Evolutionary conservation across 92 coral and sea anemone species (phyloP).

Genomic region (Phymanthus crucifer): DNA sequence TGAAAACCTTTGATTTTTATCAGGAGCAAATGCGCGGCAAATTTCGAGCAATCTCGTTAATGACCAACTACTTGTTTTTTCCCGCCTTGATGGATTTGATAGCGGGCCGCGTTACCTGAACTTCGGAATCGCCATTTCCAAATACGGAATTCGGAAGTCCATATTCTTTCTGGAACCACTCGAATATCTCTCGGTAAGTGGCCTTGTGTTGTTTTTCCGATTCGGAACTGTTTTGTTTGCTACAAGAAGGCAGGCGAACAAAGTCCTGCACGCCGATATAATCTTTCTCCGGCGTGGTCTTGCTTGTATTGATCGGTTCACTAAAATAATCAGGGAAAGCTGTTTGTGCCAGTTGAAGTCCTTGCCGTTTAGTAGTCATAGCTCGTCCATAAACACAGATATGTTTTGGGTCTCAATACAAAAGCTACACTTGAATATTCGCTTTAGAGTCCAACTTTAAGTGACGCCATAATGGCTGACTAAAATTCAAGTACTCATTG

Average conservation of each 20-base stretch:
- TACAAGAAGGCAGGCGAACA: conserved; percentile 21
- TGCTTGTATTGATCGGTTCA: conserved; percentile 14
- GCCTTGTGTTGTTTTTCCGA: conserved; percentile 31
- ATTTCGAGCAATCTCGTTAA: background rate
- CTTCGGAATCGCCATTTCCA: conserved; percentile 4
- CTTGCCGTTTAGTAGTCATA: conserved; percentile 27
- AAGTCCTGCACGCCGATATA: conserved; percentile 20
- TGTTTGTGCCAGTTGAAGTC: conserved; percentile 30
- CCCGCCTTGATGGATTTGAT: conserved; percentile 9
- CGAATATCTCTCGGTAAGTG: conserved; percentile 28
- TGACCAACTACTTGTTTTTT: background rate
- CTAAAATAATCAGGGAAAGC: conserved; percentile 32
- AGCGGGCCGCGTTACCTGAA: conserved; percentile 2
- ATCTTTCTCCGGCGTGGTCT: conserved; percentile 10
- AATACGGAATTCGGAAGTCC: conserved; percentile 19
- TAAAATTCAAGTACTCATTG: background rate
- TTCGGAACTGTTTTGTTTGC: conserved; percentile 12
- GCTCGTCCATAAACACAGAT: background rate
- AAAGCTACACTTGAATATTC: conserved; percentile 3
- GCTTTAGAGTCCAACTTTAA: conserved; percentile 6
- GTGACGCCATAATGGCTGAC: conserved; percentile 3
- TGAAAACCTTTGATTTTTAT: background rate
- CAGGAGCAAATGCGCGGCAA: background rate
- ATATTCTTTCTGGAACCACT: conserved; percentile 46
- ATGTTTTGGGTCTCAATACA: background rate